Evolutionary conservation across 2,113 vertebrate genomes (phyloP).

Genomic region (Motacilla alba): DNA sequence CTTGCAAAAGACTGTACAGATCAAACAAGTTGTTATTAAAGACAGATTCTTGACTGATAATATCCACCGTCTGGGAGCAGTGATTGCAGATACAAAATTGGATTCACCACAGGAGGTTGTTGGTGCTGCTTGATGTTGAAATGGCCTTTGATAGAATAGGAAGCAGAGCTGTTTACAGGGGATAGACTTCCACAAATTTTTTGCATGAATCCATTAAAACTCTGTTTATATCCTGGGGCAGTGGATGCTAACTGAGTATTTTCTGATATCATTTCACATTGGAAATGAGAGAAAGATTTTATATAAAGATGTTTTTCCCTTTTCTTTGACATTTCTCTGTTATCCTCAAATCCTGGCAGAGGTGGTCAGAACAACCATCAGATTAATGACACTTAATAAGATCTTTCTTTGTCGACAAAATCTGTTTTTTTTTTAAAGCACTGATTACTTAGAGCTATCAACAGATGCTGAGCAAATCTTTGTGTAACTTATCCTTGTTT

Average conservation of each 20-base stretch:
- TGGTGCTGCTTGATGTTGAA: slow-evolving; percentile 30
- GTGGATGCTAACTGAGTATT: not conserved
- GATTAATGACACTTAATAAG: not conserved
- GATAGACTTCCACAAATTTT: not conserved
- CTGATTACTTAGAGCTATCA: not conserved
- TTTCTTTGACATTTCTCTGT: not conserved
- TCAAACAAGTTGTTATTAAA: slow-evolving; percentile 53
- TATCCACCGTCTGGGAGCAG: slow-evolving; percentile 29
- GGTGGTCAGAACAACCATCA: not conserved
- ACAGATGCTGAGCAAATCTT: slow-evolving; percentile 4
- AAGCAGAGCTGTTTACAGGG: not conserved
- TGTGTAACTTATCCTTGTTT: not conserved
- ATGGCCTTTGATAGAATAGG: slow-evolving; percentile 19
- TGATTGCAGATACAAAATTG: slow-evolving; percentile 51
- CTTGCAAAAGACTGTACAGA: slow-evolving; percentile 14
- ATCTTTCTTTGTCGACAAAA: not conserved
- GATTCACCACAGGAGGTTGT: slow-evolving; percentile 38
- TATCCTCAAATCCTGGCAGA: not conserved
- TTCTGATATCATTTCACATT: not conserved
- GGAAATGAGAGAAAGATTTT: not conserved
- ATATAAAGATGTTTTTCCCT: not conserved
- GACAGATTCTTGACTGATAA: slow-evolving; percentile 30
- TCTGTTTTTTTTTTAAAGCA: not conserved
- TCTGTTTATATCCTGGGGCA: not conserved
- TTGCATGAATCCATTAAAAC: slow-evolving; percentile 14